Conservation (phyloP, 2,888 invertebrate genomes). For the Drosophila mimica region DNA sequence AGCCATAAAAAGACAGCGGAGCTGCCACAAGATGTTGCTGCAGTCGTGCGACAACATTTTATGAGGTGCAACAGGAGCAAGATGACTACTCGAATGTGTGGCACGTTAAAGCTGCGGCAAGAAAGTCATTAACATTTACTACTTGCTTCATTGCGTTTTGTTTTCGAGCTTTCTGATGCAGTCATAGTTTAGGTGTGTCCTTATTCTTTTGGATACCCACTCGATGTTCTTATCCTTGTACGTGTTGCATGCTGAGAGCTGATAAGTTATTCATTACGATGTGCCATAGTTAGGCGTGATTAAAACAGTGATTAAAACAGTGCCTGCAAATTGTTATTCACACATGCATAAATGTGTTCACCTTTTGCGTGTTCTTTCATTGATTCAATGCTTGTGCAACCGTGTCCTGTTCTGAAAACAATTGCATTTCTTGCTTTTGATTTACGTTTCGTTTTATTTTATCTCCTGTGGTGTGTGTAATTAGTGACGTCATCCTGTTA, state of each 20-base stretch:
- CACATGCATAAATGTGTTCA: constrained; percentile 17
- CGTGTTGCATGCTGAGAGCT: constrained; percentile 50
- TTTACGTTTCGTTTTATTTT: background rate
- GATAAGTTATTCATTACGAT: constrained; percentile 45
- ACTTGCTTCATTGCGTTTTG: constrained; percentile 58
- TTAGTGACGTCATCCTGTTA: constrained; percentile 3
- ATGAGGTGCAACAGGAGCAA: constrained; percentile 52
- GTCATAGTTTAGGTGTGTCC: background rate
- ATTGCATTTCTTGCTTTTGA: background rate
- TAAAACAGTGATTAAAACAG: constrained; percentile 25
- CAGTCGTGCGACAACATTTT: constrained; percentile 31
- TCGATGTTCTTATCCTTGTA: constrained; percentile 10
- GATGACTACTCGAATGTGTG: constrained; percentile 9
- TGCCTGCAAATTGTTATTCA: constrained; percentile 19
- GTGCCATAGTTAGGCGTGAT: constrained; percentile 47
- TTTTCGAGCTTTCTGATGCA: constrained; percentile 37
- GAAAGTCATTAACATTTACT: constrained; percentile 65
- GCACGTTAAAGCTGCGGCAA: constrained; percentile 34
- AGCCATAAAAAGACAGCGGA: constrained; percentile 29
- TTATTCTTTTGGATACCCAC: background rate
- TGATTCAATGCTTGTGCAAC: background rate
- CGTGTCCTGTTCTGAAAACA: background rate
- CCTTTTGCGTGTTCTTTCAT: background rate
- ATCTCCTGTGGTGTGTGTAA: background rate
- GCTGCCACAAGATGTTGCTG: constrained; percentile 15